A percentile compares a stretch with the other conserved stretches of the same genome.
These are phyloP conservation scores for Micrasema minimum DNA, from an alignment of 1,140 invertebrate species.

Conservation along the genomic window DNA sequence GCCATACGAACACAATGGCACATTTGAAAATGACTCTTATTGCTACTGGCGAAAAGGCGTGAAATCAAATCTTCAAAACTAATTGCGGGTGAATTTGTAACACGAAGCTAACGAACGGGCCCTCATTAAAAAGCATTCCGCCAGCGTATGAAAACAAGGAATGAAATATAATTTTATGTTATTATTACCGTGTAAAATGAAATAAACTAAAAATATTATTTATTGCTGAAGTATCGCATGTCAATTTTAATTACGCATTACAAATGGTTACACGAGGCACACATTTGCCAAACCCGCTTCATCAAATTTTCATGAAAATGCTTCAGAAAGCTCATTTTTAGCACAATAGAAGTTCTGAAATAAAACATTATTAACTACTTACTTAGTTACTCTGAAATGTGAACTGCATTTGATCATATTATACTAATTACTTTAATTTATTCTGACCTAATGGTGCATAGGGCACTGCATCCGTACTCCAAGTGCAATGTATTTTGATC, in stretches of 20 bases:
- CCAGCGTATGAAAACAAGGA: slow-evolving; percentile 5
- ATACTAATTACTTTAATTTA: no score
- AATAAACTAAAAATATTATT: slow-evolving; percentile 19
- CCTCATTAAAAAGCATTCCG: slow-evolving; percentile 26
- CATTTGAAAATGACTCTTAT: slow-evolving; percentile 24
- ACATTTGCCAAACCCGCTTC: no score
- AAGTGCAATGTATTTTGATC: no score
- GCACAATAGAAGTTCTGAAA: no score
- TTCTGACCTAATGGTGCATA: no score
- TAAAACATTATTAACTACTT: no score
- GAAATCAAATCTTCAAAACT: slow-evolving; percentile 38
- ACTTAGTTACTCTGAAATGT: no score
- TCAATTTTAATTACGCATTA: slow-evolving; percentile 8
- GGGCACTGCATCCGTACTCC: no score
- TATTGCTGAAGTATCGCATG: slow-evolving; percentile 1
- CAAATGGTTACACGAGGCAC: no score
- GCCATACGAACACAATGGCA: slow-evolving; percentile 20
- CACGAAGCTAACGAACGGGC: slow-evolving; percentile 32
- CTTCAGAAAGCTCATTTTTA: no score
- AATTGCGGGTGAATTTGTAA: slow-evolving; percentile 39
- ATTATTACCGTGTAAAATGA: slow-evolving; percentile 4
- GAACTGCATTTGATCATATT: no score
- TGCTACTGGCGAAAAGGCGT: slow-evolving; percentile 18
- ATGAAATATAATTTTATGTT: slow-evolving; percentile 20
- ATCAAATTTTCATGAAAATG: no score